Conservation (phyloP, 2,113 vertebrate genomes). For the Hemibagrus wyckioides region DNA sequence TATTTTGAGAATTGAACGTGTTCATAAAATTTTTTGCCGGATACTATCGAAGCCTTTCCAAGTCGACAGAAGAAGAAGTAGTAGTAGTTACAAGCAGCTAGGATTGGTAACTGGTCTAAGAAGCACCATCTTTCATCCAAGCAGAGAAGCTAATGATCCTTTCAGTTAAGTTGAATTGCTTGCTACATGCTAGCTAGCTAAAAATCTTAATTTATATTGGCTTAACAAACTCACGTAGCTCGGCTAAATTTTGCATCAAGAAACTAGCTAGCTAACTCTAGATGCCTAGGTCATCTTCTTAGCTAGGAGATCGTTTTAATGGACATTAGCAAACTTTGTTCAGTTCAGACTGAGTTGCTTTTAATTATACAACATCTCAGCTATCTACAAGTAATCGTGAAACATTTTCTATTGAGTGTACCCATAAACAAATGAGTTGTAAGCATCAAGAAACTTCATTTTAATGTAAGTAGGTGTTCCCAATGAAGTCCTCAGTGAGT, state of each 20-base stretch:
- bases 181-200: background rate
- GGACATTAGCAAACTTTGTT: too few relatives aligned
- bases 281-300: background rate
- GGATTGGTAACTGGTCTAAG: background rate
- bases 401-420: background rate
- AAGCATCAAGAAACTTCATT: too few relatives aligned
- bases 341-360: too few relatives aligned
- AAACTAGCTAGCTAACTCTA: background rate
- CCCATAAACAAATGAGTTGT: too few relatives aligned
- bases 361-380: too few relatives aligned
- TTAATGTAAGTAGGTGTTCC: background rate
- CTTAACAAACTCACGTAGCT: too few relatives aligned
- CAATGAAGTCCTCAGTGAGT: background rate
- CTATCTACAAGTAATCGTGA: background rate
- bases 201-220: background rate
- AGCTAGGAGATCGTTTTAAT: background rate
- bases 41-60: background rate
- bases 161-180: background rate
- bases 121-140: background rate
- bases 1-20: background rate
- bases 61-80: background rate
- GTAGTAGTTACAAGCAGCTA: background rate
- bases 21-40: background rate
- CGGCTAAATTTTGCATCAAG: too few relatives aligned
- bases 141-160: background rate